Conservation (phyloP, 1,140 invertebrate genomes). For the Helicoverpa zea region DNA sequence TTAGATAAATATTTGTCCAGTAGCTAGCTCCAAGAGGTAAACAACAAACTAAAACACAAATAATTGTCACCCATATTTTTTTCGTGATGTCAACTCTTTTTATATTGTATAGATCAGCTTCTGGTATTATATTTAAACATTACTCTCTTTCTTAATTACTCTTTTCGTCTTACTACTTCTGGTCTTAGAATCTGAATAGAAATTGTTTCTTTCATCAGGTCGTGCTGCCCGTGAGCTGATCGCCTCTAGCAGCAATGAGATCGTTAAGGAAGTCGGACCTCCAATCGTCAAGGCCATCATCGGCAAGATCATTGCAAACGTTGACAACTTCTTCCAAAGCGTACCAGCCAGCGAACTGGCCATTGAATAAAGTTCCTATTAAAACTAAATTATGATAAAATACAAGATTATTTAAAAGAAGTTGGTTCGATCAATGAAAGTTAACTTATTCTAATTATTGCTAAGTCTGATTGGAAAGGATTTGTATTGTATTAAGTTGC, state of each 20-base stretch:
- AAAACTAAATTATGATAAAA: background rate
- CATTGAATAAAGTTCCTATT: conserved; percentile 37
- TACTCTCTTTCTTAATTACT: no score
- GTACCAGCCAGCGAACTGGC: conserved; percentile 58
- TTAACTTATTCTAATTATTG: background rate
- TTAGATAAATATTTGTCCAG: no score
- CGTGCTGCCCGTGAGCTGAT: conserved; percentile 60
- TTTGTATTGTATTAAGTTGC: background rate
- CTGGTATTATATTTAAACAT: no score
- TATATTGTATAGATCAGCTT: no score
- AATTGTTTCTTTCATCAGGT: conserved; percentile 52
- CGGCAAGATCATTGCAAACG: conserved; percentile 48
- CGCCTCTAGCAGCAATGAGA: conserved; percentile 60
- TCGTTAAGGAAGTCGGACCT: conserved; percentile 60
- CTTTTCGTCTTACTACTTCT: no score
- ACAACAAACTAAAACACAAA: no score
- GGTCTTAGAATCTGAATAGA: background rate
- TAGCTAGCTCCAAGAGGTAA: no score
- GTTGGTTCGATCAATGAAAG: background rate
- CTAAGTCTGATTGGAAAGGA: conserved; percentile 15
- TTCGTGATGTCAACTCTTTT: no score
- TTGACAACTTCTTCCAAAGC: conserved; percentile 57
- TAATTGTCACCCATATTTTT: no score
- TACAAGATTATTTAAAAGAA: background rate
- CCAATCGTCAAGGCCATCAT: conserved; percentile 54